Conservation (phyloP, 1,140 invertebrate genomes). For the Cydia fagiglandana region DNA sequence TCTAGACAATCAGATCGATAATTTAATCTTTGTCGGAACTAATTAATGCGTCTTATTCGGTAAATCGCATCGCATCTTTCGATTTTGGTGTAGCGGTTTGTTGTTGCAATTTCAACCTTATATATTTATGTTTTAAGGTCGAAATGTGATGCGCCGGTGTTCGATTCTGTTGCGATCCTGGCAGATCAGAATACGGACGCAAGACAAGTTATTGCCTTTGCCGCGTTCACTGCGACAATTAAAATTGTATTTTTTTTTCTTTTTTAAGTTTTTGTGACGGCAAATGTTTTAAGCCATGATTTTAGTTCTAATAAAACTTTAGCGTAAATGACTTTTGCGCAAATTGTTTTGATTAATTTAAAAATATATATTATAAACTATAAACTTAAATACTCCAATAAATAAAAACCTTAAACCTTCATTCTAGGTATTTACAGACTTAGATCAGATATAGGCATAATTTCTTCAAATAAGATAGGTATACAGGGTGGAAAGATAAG, state of each 20-base stretch:
- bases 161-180: conserved; percentile 34
- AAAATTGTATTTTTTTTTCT: neutral
- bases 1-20: conserved; percentile 37
- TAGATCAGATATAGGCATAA: no score
- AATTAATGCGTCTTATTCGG: conserved; percentile 55
- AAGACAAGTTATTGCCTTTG: conserved; percentile 44
- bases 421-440: no score
- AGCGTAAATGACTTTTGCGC: neutral
- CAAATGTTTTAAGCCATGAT: neutral
- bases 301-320: neutral
- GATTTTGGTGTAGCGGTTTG: conserved; percentile 33
- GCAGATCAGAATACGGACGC: conserved; percentile 52
- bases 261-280: neutral
- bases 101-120: conserved; percentile 49
- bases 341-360: neutral
- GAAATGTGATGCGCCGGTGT: conserved; percentile 36
- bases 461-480: no score
- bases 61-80: conserved; percentile 45
- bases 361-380: no score
- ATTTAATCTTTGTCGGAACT: conserved; percentile 37
- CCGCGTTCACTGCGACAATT: conserved; percentile 17
- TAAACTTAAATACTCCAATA: no score
- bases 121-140: conserved; percentile 40
- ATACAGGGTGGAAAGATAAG: no score
- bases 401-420: no score